Percentiles rank a stretch among this genome's conserved stretches.
Conservation (phyloP, 2,888 invertebrate genomes). For the Apocheima hispidaria region DNA sequence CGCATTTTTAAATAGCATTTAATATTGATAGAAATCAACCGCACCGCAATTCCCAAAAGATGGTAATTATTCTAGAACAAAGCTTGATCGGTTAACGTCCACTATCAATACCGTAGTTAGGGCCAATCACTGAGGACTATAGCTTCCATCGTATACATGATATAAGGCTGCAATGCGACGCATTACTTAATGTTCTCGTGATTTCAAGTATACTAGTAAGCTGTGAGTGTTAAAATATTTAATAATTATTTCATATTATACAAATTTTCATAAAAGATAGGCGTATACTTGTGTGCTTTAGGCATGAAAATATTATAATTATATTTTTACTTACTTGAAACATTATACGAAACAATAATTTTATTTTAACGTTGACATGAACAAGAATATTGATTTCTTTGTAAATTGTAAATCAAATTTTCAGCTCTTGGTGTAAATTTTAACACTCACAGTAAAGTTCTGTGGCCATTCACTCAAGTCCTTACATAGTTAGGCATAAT, state of each 20-base stretch:
- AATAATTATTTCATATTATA: conserved; percentile 13
- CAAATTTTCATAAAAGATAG: background rate
- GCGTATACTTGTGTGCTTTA: conserved; percentile 30
- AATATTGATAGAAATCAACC: conserved; percentile 46
- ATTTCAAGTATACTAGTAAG: conserved; percentile 49
- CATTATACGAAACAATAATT: background rate
- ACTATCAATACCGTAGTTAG: conserved; percentile 64
- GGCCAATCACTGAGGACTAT: conserved; percentile 63
- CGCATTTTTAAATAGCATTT: background rate
- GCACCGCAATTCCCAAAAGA: conserved; percentile 55
- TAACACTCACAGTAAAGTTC: conserved; percentile 45
- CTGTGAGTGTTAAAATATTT: conserved; percentile 53
- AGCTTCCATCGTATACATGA: conserved; percentile 88
- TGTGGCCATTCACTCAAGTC: conserved; percentile 34
- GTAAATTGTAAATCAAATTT: background rate
- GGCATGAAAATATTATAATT: background rate
- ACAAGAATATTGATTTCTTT: background rate
- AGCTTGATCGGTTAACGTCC: conserved; percentile 67
- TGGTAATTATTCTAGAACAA: conserved; percentile 78
- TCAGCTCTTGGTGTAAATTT: conserved; percentile 20
- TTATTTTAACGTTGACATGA: background rate
- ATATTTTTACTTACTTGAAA: background rate
- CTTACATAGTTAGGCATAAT: conserved; percentile 34
- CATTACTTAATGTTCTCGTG: conserved; percentile 77
- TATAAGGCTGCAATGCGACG: conserved; percentile 87